Evolutionary conservation across 2,113 vertebrate genomes (phyloP).

Genomic region (Tretioscincus oriximinensis): DNA sequence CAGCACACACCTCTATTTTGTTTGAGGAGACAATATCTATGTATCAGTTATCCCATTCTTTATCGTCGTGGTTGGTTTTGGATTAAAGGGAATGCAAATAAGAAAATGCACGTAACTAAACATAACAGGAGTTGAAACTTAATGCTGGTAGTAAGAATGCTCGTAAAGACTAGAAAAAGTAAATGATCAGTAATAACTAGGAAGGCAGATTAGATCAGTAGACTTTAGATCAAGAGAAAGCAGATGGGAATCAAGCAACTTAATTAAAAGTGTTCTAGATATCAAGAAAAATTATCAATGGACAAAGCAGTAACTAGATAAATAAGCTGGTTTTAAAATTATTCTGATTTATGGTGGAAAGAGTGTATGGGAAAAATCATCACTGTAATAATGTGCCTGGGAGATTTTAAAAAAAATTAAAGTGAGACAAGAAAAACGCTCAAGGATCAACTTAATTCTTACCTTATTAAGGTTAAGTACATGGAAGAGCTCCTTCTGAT

Average conservation of each 20-base stretch:
- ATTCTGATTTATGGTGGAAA: not conserved
- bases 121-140: not conserved
- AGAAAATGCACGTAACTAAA: not conserved
- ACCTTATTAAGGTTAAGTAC: conserved; percentile 92
- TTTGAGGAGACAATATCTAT: too few species aligned
- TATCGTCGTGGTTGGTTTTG: too few species aligned
- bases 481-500: conserved; percentile 80
- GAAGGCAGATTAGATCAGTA: too few species aligned
- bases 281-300: not conserved
- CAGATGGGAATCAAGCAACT: not conserved
- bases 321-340: not conserved
- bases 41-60: too few species aligned
- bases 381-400: not conserved
- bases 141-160: not conserved
- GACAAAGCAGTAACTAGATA: not conserved
- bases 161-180: not conserved
- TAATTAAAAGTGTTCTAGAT: not conserved
- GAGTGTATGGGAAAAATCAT: not conserved
- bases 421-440: not conserved
- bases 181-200: not conserved
- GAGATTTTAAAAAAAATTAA: too few species aligned
- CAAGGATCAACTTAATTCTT: conserved; percentile 20
- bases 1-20: too few species aligned
- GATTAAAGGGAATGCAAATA: too few species aligned
- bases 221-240: not conserved